These are phyloP conservation scores for Trachelipus rathkii DNA, from an alignment of 1,140 invertebrate species.

Conservation along the genomic window DNA sequence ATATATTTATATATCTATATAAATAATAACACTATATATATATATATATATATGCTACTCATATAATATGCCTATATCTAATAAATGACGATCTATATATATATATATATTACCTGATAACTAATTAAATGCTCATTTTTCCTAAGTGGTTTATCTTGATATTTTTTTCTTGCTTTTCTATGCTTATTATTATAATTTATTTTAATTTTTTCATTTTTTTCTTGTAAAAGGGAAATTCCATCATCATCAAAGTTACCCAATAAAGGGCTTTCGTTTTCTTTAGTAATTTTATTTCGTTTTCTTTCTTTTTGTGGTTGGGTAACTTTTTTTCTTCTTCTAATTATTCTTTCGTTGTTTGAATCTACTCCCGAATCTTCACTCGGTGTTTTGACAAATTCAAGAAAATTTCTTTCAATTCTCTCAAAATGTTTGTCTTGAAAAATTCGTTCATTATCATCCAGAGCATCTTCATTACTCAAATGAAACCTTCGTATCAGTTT, in stretches of 20 bases:
- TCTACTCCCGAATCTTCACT: not conserved
- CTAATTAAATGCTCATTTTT: not conserved
- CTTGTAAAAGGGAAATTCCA: not conserved
- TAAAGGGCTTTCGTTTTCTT: not conserved
- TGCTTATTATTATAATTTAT: not conserved
- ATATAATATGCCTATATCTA: too few species aligned
- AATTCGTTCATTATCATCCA: not conserved
- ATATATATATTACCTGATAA: conserved; percentile 2
- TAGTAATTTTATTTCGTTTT: conserved; percentile 1
- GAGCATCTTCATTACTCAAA: not conserved
- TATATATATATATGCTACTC: too few species aligned
- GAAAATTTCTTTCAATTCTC: not conserved
- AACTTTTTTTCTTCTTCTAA: not conserved
- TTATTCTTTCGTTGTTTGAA: not conserved
- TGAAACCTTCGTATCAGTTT: not conserved
- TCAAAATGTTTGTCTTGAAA: not conserved
- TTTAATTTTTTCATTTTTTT: conserved; percentile 3
- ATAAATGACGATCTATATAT: not conserved
- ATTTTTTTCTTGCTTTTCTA: not conserved
- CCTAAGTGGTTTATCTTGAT: not conserved
- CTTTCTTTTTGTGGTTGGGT: conserved; percentile 7
- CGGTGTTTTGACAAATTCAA: not conserved
- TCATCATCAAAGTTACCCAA: conserved; percentile 6
- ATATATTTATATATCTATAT: too few species aligned
- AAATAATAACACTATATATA: too few species aligned